Base-by-base conservation (phyloP, 2,888 invertebrate species). In the Adelognathus sp. region DNA sequence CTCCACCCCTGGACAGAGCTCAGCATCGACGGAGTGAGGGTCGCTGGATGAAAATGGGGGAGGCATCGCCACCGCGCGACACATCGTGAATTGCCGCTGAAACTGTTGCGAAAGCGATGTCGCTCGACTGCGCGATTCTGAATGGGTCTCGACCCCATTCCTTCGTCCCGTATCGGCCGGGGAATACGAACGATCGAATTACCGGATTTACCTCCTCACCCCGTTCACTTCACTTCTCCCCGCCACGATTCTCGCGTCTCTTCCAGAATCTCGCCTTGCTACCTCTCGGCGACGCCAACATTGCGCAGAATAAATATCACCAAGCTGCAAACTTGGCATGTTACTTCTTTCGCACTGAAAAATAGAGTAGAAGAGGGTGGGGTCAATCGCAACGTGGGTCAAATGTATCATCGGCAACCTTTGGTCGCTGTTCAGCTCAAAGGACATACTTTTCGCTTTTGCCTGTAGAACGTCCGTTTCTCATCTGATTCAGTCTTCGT, bases 131-230 rank as follows among this genome's bases (percentile, higher is more conserved):
- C 36, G 46, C 36, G 46, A 73, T 76, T 64, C 77, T 69, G 73
- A 70, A 76, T n/a, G 78, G 76, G 79, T 79, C 67, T 69, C 75
- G 76, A 67, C 70, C 73, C 74, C 72, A 74, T 31, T 70, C 50
- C 61, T 18, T 64, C 64, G 58, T 64, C 67, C 79, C 75, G 70
- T 76, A 83, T 81, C 83, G 83, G 81, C 82, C 82, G 75, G 81
- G 83, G 89, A 89, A 89, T 89, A 89, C 88, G 87, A 89, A 89
- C 84, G 87, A 88, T 86, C 88, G 85, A 84, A 89, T 89, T 89
- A 89, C 79, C 46, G 75, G 77, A 79, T 82, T 81, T 79, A 75
- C 56, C 64, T 69, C 73, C 54, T 33, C 39, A 14, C 39, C 66
- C 36, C 52, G 33, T 36, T 46, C 46, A 33, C 66, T 66, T 39